Base-by-base conservation (phyloP, 1,140 invertebrate genomes). In the Hycleus cichorii region DNA sequence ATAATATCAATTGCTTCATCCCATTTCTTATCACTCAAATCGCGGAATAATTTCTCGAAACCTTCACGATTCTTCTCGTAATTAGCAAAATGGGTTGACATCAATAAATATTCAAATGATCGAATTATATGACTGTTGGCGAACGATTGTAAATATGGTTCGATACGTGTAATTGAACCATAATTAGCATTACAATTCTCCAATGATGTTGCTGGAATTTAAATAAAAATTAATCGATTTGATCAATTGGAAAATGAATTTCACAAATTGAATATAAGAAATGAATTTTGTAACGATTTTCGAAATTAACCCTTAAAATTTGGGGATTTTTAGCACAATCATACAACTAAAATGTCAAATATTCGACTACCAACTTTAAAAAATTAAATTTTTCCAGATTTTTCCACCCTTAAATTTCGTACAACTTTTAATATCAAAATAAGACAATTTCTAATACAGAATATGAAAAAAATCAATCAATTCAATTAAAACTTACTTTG, bases 21-120 rank as follows among this genome's bases (percentile, higher is more conserved):
- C 85, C 89, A 93, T 9, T 82, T 76, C 24, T 82, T 70, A 60
- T 93, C 89, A 3, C 89, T 88, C 6, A 89, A 69, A 61, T 84
- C 82, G 49, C 81, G 78, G 74, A 88, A 91, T 8, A 90, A 74
- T 67, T 82, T 84, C 61, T 82, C 80, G 73, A 93, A 91, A 8
- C 90, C 90, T 32, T 79, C 78, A 40, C 90, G 78, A 72, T 89
- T 86, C 47, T 81, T 82, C 66, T 87, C 80, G 70, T 86, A 90
- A 65, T 87, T 89, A 47, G 83, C 84, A 73, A 89, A 92, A 72
- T 88, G 82, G 2, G 85, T 83, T 6, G 88, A 81, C 74, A 89
- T 81, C 3, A 90, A 70, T 10, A 91, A 74, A 61, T 84, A 90
- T 54, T 90, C 81, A 59, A 86, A 89, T 8, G 86, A 90, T 10